Evolutionary conservation across 2,113 vertebrate species (phyloP).

Genomic region (Urocitellus parryii): DNA sequence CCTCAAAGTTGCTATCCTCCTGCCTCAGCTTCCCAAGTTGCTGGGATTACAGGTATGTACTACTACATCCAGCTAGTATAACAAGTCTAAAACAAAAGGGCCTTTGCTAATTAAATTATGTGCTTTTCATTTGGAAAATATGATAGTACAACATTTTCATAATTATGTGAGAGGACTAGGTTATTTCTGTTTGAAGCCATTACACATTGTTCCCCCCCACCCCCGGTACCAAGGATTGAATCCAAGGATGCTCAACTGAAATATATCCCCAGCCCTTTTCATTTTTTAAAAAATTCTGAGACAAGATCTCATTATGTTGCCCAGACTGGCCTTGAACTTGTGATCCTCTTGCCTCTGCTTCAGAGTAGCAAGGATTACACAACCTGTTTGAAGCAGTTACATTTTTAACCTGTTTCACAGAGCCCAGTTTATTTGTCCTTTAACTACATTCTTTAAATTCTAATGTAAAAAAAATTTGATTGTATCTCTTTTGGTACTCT

Average conservation of each 20-base stretch:
- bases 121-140: constrained; percentile 67
- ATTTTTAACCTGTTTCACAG: constrained; percentile 57
- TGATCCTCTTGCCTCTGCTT: no score
- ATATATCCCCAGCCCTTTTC: no score
- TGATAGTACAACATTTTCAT: constrained; percentile 64
- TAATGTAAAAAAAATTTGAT: constrained; percentile 73
- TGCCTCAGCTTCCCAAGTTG: no score
- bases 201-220: constrained; percentile 33
- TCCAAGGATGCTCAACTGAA: no score
- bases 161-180: neutral
- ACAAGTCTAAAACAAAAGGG: constrained; percentile 79
- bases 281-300: no score
- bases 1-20: no score
- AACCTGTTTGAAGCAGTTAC: no score
- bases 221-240: no score
- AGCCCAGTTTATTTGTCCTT: constrained; percentile 63
- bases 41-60: no score
- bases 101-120: constrained; percentile 66
- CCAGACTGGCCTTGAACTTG: no score
- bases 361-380: no score
- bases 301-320: no score
- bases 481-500: constrained; percentile 8
- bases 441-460: constrained; percentile 77
- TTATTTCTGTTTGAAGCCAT: constrained; percentile 47
- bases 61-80: neutral